Conservation (phyloP, 2,113 vertebrate species). For the Pyxicephalus adspersus region DNA sequence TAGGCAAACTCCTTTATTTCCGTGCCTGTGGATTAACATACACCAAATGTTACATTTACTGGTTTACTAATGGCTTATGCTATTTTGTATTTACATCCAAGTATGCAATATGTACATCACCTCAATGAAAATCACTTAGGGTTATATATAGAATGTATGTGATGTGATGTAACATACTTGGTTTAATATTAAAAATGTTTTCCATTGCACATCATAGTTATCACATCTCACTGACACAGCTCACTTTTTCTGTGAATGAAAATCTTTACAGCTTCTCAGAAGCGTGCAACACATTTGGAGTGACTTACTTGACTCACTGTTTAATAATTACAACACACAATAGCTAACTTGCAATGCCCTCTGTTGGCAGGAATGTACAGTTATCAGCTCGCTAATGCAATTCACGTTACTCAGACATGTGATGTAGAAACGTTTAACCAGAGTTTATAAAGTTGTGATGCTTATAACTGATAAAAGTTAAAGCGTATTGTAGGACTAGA, state of each 20-base stretch:
- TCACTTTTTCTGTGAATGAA: slow-evolving; percentile 21
- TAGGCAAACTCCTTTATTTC: too few species aligned
- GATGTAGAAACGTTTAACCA: not conserved
- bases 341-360: slow-evolving; percentile 37
- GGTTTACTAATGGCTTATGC: too few species aligned
- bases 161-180: too few species aligned
- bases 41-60: too few species aligned
- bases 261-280: slow-evolving; percentile 24
- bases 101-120: too few species aligned
- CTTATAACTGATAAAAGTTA: not conserved
- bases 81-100: too few species aligned
- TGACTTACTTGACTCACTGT: not conserved
- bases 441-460: not conserved
- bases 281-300: not conserved
- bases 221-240: slow-evolving; percentile 2
- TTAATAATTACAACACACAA: slow-evolving; percentile 20
- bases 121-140: too few species aligned
- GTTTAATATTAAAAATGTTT: not conserved
- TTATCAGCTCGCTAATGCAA: not conserved
- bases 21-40: too few species aligned
- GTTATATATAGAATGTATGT: too few species aligned
- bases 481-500: too few species aligned
- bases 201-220: not conserved
- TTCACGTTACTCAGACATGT: not conserved
- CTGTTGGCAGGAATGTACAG: slow-evolving; percentile 29